These are phyloP conservation scores for Keiferia lycopersicella DNA, from an alignment of 2,888 invertebrate species.

Conservation along the genomic window DNA sequence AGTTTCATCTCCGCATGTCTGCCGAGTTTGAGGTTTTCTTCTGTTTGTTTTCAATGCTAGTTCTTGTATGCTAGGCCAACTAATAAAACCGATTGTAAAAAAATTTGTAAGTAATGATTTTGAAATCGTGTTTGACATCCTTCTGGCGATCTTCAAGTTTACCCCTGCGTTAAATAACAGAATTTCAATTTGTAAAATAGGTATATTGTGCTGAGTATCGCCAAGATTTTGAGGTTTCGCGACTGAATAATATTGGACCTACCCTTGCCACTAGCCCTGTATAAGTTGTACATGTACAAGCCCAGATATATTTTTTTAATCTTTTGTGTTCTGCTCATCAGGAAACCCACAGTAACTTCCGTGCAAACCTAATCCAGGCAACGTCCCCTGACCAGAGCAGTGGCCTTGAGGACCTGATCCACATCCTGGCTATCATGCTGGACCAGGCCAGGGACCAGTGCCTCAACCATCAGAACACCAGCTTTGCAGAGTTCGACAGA, in stretches of 20 bases:
- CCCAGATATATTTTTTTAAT: no score
- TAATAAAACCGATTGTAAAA: no score
- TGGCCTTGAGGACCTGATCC: constrained; percentile 82
- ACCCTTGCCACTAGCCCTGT: no score
- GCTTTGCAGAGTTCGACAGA: constrained; percentile 53
- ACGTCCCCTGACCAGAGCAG: constrained; percentile 68
- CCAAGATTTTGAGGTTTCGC: no score
- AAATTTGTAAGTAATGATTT: no score
- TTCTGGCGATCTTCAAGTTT: no score
- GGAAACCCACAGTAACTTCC: constrained; percentile 67
- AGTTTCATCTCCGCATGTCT: constrained; percentile 7
- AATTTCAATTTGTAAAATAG: no score
- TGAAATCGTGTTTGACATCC: no score
- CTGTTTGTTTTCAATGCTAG: background rate
- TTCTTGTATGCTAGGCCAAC: background rate
- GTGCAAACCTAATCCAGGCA: constrained; percentile 63
- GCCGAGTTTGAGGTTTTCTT: background rate
- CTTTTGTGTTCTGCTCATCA: constrained; percentile 43
- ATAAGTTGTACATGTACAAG: no score
- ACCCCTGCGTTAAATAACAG: no score
- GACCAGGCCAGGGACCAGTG: constrained; percentile 84
- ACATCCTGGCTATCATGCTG: constrained; percentile 82
- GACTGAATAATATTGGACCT: no score
- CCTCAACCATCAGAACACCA: constrained; percentile 56
- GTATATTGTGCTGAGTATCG: no score